phyloP scores from a whole-genome alignment of 2,113 vertebrate genomes.

The Odocoileus hemionus region DNA sequence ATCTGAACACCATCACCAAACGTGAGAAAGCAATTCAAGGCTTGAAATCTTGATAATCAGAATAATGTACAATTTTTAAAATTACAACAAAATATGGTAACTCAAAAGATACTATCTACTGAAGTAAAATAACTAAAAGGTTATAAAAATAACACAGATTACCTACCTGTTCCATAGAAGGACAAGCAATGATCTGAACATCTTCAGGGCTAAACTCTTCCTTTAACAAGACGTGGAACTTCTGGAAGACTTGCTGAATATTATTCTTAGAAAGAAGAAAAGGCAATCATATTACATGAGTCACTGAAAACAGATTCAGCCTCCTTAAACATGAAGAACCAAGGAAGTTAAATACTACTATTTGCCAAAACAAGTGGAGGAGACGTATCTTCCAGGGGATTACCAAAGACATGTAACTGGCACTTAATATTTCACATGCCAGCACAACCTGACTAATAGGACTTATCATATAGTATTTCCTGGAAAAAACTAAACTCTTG shows the following conservation, averaged over 20 bases:
- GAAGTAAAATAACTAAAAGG: background rate
- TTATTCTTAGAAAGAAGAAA: slow-evolving; percentile 87
- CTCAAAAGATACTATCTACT: background rate
- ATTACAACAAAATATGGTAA: slow-evolving; percentile 42
- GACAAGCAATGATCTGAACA: slow-evolving; percentile 94
- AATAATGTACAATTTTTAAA: background rate
- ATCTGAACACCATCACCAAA: background rate
- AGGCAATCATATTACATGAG: background rate
- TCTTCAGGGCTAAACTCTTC: slow-evolving; percentile 96
- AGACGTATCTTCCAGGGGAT: slow-evolving; percentile 22
- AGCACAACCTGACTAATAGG: background rate
- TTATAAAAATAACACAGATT: slow-evolving; percentile 1
- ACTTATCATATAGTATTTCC: background rate
- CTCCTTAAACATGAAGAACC: slow-evolving; percentile 30
- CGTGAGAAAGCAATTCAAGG: background rate
- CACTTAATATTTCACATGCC: background rate
- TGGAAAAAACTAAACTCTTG: slow-evolving; percentile 41
- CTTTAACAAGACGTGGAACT: slow-evolving; percentile 90
- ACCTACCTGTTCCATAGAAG: slow-evolving; percentile 99
- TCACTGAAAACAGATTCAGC: background rate
- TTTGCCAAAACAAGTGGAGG: background rate
- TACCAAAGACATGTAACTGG: background rate
- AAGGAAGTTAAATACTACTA: background rate
- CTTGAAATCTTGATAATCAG: slow-evolving; percentile 2
- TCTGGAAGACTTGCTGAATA: slow-evolving; percentile 97